A percentile compares a stretch with the other conserved stretches of the same genome.
phyloP scores from a whole-genome alignment of 1,140 invertebrate species.

The Lysiphlebus fabarum region DNA sequence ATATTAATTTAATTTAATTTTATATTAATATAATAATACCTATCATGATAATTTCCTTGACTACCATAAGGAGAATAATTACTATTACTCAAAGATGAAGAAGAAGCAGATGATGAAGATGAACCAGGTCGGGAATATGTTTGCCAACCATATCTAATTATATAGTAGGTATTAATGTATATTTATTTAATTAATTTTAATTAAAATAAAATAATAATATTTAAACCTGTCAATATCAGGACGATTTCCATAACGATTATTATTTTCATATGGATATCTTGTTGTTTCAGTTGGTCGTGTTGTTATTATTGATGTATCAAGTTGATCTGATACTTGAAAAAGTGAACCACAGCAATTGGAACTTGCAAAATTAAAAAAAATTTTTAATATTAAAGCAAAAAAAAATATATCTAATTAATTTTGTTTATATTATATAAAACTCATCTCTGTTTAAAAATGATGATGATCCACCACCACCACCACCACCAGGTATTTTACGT shows the following conservation, averaged over 20 bases:
- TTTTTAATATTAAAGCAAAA: constrained; percentile 5
- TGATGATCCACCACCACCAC: neutral
- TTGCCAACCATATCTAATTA: constrained; percentile 37
- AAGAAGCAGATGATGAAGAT: neutral
- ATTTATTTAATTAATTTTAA: neutral
- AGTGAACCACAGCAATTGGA: constrained; percentile 36
- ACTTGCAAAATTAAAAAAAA: constrained; percentile 29
- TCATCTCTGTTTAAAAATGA: too few species aligned
- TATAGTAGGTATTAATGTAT: constrained; percentile 9
- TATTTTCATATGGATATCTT: constrained; percentile 22
- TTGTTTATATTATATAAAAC: too few species aligned
- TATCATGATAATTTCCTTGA: constrained; percentile 20
- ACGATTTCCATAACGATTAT: constrained; percentile 28
- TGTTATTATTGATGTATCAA: constrained; percentile 21
- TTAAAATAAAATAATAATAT: neutral
- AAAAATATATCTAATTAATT: too few species aligned
- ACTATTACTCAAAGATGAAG: too few species aligned
- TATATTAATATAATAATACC: neutral
- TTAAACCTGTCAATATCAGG: constrained; percentile 33
- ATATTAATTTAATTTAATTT: too few species aligned
- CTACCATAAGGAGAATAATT: constrained; percentile 6
- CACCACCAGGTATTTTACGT: neutral
- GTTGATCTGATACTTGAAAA: constrained; percentile 27
- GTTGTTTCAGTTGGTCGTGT: constrained; percentile 18
- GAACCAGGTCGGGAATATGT: constrained; percentile 19